phyloP scores from a whole-genome alignment of 1,140 invertebrate genomes.

The Lucilia cuprina region DNA sequence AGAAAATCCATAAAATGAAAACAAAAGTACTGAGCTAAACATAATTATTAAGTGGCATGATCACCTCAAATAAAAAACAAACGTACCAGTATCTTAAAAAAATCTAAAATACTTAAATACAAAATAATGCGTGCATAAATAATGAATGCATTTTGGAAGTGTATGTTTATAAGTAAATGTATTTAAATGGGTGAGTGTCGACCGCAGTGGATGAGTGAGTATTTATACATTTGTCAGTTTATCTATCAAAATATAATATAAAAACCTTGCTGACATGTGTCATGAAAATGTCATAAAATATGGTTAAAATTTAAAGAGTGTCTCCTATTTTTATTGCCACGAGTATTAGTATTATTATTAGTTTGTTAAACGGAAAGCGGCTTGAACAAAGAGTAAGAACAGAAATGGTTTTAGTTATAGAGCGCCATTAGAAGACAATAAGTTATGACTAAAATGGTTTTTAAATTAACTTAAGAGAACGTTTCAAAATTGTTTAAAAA shows the following conservation, averaged over 20 bases:
- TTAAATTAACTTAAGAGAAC: background rate
- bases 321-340: background rate
- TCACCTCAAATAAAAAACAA: background rate
- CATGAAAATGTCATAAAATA: constrained; percentile 3
- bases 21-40: background rate
- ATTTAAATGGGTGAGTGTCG: background rate
- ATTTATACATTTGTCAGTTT: background rate
- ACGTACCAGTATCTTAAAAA: no score
- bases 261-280: constrained; percentile 1
- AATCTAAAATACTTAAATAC: no score
- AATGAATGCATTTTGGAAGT: background rate
- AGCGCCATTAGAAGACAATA: background rate
- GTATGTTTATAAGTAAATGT: background rate
- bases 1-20: background rate
- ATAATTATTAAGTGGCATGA: background rate
- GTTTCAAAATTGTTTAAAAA: no score
- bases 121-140: no score
- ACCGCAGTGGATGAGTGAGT: background rate
- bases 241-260: constrained; percentile 4
- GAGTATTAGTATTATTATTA: background rate
- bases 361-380: background rate
- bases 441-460: background rate
- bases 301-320: background rate
- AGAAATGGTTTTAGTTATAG: background rate
- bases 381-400: background rate